Evolutionary conservation across 2,888 invertebrate genomes (phyloP).

Genomic region (Leucania comma): DNA sequence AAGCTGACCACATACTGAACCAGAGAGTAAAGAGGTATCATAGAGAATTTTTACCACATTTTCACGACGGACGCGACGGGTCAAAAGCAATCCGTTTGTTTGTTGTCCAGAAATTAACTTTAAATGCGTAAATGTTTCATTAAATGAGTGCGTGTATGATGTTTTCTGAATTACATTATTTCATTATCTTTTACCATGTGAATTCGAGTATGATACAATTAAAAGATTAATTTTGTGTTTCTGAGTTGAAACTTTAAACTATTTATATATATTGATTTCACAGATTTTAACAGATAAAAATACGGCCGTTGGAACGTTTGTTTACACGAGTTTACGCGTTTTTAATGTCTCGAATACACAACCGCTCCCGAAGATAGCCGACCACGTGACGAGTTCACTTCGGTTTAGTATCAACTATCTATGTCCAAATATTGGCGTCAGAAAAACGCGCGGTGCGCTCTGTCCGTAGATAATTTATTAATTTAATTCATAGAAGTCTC

Average conservation of each 20-base stretch:
- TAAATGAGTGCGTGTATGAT: no score
- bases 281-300: background rate
- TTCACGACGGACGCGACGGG: slow-evolving; percentile 23
- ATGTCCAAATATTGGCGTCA: no score
- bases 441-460: no score
- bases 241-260: background rate
- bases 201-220: background rate
- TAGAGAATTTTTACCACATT: slow-evolving; percentile 45
- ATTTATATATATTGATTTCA: background rate
- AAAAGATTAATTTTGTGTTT: background rate
- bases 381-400: no score
- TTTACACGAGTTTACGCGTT: background rate
- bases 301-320: background rate
- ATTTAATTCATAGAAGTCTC: no score
- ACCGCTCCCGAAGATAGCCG: no score
- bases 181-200: background rate
- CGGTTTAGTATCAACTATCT: background rate
- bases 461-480: no score
- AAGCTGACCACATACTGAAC: slow-evolving; percentile 42
- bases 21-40: slow-evolving; percentile 18
- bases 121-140: background rate
- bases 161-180: background rate
- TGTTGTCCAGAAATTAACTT: slow-evolving; percentile 39
- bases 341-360: background rate
- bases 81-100: slow-evolving; percentile 45